Percentiles rank a stretch among this genome's conserved stretches.
These are phyloP conservation scores for Portunus trituberculatus DNA, from an alignment of 1,140 invertebrate species.

Conservation along the genomic window DNA sequence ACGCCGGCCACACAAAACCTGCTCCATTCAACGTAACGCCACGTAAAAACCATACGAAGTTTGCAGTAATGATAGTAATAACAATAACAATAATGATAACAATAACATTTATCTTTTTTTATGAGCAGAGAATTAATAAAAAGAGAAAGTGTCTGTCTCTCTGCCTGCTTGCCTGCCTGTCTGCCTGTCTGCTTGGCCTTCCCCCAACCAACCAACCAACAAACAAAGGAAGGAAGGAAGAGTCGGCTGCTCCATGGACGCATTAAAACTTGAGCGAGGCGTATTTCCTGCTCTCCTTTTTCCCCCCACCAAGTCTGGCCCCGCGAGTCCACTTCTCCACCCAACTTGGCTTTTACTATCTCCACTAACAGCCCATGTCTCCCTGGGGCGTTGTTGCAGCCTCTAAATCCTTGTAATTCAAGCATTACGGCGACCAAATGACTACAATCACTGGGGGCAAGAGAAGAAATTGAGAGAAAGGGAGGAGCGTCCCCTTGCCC, in stretches of 20 bases:
- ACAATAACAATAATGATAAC: no score
- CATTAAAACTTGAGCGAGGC: slow-evolving; percentile 59
- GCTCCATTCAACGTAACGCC: no score
- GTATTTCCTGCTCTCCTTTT: slow-evolving; percentile 45
- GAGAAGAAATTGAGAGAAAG: slow-evolving; percentile 62
- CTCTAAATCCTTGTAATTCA: slow-evolving; percentile 74
- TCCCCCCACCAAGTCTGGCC: slow-evolving; percentile 37
- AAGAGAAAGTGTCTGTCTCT: no score
- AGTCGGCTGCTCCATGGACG: slow-evolving; percentile 7
- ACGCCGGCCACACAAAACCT: no score
- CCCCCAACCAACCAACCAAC: background rate
- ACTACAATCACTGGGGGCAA: slow-evolving; percentile 58
- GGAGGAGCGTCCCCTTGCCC: slow-evolving; percentile 23
- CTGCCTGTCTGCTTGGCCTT: no score
- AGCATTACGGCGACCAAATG: slow-evolving; percentile 71
- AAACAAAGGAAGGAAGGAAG: background rate
- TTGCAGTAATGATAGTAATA: no score
- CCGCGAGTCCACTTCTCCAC: slow-evolving; percentile 59
- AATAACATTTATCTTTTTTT: no score
- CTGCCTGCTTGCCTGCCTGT: no score
- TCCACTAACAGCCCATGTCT: slow-evolving; percentile 71
- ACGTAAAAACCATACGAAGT: no score
- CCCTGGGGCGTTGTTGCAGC: slow-evolving; percentile 57
- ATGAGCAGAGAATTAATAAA: no score
- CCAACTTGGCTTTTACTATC: slow-evolving; percentile 72